Percentiles rank a stretch among this genome's conserved stretches.
Evolutionary conservation across 2,113 vertebrate genomes (phyloP).

Genomic region (Caretta caretta): DNA sequence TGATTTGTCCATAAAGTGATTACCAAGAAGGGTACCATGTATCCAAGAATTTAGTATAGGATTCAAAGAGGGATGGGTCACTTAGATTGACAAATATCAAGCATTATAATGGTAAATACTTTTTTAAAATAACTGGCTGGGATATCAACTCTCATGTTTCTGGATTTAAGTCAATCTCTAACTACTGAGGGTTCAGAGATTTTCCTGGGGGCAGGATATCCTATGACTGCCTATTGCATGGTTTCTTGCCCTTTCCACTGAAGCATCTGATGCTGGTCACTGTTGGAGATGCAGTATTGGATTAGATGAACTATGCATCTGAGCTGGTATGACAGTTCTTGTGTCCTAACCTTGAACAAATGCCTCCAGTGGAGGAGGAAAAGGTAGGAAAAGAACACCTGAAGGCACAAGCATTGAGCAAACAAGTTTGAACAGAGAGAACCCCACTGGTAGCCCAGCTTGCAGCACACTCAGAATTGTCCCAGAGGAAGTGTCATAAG

Average conservation of each 20-base stretch:
- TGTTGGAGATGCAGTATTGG: neutral
- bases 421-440: neutral
- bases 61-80: neutral
- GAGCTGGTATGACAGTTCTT: neutral
- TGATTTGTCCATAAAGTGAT: neutral
- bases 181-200: neutral
- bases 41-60: neutral
- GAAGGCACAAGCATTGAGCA: neutral
- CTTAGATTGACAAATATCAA: neutral
- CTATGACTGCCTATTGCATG: neutral
- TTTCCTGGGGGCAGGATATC: neutral
- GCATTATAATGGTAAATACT: accelerated
- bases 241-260: neutral
- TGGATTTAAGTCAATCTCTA: neutral
- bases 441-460: neutral
- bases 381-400: neutral
- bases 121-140: neutral
- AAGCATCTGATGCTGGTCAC: neutral
- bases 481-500: neutral
- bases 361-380: neutral
- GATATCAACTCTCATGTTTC: neutral
- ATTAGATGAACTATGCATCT: accelerated
- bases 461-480: accelerated
- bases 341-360: neutral
- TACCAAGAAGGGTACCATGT: neutral